Conservation (phyloP, 2,888 invertebrate species). For the Pristionchus japonicus region DNA sequence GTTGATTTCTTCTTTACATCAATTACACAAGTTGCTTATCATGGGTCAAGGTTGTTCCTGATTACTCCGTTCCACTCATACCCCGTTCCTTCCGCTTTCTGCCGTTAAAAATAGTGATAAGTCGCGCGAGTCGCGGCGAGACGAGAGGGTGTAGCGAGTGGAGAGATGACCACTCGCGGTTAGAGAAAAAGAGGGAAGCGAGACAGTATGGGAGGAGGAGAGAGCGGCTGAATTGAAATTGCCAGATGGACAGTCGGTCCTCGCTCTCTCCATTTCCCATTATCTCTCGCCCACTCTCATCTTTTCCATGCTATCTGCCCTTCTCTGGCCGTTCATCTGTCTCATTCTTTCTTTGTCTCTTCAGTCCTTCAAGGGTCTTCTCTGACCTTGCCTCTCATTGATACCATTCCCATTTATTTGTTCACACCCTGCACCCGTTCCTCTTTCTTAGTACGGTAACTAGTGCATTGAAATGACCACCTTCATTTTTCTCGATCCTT, state of each 20-base stretch:
- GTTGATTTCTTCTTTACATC: slow-evolving; percentile 47
- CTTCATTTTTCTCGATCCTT: too few relatives aligned
- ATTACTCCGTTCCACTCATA: neutral
- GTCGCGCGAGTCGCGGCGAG: neutral
- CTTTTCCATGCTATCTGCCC: neutral
- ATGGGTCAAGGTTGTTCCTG: neutral
- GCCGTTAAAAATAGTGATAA: neutral
- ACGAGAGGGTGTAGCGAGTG: neutral
- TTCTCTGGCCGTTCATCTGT: neutral
- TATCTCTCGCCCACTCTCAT: neutral
- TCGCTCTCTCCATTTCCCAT: neutral
- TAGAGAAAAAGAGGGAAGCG: neutral
- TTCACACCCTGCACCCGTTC: neutral
- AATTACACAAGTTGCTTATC: neutral
- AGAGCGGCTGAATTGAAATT: neutral
- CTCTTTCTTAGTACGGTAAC: neutral
- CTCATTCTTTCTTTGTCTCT: neutral
- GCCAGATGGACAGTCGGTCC: neutral
- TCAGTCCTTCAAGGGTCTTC: neutral
- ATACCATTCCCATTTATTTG: neutral
- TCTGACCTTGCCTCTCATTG: neutral
- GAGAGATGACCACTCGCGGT: slow-evolving; percentile 1
- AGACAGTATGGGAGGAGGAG: neutral
- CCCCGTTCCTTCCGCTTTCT: neutral
- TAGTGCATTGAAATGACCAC: neutral